Percentiles rank a stretch among this genome's conserved stretches.
phyloP scores from a whole-genome alignment of 2,888 invertebrate species.

The Caprella mutica region DNA sequence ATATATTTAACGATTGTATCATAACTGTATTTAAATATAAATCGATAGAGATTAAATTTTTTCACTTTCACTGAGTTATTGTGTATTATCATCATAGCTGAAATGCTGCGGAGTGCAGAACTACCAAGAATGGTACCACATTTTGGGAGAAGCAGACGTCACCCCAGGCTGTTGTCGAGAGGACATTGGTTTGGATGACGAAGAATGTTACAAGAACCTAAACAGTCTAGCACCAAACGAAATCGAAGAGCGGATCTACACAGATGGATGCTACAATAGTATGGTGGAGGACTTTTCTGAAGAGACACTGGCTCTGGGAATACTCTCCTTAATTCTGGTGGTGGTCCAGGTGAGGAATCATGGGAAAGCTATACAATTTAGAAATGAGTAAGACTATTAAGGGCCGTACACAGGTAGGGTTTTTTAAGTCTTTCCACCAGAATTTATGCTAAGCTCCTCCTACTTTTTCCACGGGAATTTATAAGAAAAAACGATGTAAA shows the following conservation, averaged over 20 bases:
- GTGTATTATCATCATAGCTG: conserved; percentile 15
- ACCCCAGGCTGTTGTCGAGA: conserved; percentile 16
- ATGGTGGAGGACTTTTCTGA: conserved; percentile 15
- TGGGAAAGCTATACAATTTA: too few relatives aligned
- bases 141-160: neutral
- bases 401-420: too few relatives aligned
- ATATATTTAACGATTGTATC: too few relatives aligned
- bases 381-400: too few relatives aligned
- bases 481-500: too few relatives aligned
- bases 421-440: too few relatives aligned
- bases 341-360: conserved; percentile 15
- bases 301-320: conserved; percentile 14
- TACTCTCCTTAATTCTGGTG: conserved; percentile 17
- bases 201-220: neutral
- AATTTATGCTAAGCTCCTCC: too few relatives aligned
- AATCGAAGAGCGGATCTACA: conserved; percentile 12
- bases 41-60: too few relatives aligned
- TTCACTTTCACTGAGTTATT: too few relatives aligned
- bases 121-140: conserved; percentile 20
- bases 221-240: neutral
- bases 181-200: neutral
- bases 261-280: conserved; percentile 16
- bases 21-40: too few relatives aligned
- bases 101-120: conserved; percentile 21
- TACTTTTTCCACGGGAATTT: too few relatives aligned